phyloP scores from a whole-genome alignment of 2,888 invertebrate species.

The Platycnemis pennipes region DNA sequence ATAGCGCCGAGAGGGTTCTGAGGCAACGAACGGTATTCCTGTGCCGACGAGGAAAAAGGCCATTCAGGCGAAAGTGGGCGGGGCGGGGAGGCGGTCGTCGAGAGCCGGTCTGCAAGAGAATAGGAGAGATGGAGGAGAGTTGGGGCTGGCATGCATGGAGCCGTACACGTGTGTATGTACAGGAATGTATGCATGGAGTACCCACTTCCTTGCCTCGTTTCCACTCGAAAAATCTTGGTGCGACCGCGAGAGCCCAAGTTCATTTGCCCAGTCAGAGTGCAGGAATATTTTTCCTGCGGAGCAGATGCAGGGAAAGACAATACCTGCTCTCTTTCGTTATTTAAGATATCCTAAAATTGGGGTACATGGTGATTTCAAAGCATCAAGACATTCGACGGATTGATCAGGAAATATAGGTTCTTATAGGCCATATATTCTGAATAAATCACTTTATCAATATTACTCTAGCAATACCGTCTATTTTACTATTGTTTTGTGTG shows the following conservation, averaged over 20 bases:
- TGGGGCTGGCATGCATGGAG: background rate
- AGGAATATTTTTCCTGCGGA: background rate
- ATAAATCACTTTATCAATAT: no score
- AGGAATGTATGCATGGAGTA: slow-evolving; percentile 14
- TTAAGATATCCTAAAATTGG: background rate
- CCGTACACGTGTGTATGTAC: background rate
- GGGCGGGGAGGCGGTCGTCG: background rate
- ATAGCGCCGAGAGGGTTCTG: background rate
- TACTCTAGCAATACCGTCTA: no score
- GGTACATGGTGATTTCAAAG: no score
- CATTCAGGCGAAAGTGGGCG: background rate
- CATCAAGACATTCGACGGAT: no score
- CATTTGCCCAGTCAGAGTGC: background rate
- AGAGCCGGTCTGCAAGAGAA: background rate
- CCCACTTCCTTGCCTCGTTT: background rate
- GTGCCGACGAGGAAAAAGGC: background rate
- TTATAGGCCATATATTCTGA: no score
- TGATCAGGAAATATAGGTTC: no score
- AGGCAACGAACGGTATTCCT: background rate
- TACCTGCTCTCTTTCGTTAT: background rate
- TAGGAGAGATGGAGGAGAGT: background rate
- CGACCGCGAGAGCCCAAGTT: background rate
- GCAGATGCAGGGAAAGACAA: background rate
- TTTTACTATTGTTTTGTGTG: no score
- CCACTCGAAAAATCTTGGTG: background rate